Base-by-base conservation (phyloP, 2,888 invertebrate genomes). In the Microctonus brassicae region DNA sequence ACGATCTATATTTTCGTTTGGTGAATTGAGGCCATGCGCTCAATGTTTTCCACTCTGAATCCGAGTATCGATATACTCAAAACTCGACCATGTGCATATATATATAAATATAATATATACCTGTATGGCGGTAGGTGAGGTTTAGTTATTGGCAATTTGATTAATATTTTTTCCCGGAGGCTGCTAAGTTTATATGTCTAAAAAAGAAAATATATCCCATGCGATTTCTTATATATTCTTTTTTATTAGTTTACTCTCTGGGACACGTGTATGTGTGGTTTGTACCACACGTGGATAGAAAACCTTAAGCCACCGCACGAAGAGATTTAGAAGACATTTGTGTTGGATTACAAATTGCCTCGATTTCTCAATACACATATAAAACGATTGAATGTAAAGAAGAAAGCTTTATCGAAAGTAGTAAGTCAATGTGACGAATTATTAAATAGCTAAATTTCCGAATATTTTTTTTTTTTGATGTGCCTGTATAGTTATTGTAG, bases 1-100 rank as follows among this genome's bases (percentile, higher is more conserved):
- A 57, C 76, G 73, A 75, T 77, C 76, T 76, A 72, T 76, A 76
- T 76, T 71, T 72, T 72, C 47, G 73, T 70, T 71, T 24, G 22
- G 55, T 60, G 74, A 70, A 75, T 71, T 65, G 70, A 69, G 76
- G 76, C 73, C 76, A 74, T 73, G 75, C 72, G 76, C 69, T 66
- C 55, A 55, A 58, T 64, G 24, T 67, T 67, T 47, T 47, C 47
- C 17, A 17, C 47, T 7, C 47, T 47, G 47, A 47, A 47, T 47
- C n/a, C 2, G 7, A 47, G 47, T 3, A 47, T n/a, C 17, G 17
- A 47, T 47, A 20, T 47, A 47, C 47, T 47, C 47, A n/a, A 47
- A 47, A 57, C 26, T 42, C 17, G 29, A 58, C 58, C 58, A 26
- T 57, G 17, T 58, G 58, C 58, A 58, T 22, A 47, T 10, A 26